These are phyloP conservation scores for Athene cunicularia DNA, from an alignment of 2,113 vertebrate species.

Conservation along the genomic window DNA sequence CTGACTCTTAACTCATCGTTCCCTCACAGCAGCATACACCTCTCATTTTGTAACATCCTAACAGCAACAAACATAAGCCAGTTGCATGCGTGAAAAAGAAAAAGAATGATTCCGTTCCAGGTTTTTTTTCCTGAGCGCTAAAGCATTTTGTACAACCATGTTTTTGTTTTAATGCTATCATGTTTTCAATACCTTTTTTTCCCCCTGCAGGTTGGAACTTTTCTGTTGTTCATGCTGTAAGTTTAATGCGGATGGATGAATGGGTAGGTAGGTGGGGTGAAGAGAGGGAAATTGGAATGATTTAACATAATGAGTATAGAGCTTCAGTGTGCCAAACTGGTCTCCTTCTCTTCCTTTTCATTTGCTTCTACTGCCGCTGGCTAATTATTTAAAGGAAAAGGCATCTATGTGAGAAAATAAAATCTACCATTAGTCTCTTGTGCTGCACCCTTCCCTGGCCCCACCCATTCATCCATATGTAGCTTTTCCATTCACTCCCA, in stretches of 20 bases:
- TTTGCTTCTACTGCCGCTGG: constrained; percentile 19
- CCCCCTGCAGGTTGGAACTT: not conserved
- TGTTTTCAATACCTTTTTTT: not conserved
- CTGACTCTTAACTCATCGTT: constrained; percentile 13
- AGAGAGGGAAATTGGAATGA: constrained; percentile 25
- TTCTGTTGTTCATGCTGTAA: not conserved
- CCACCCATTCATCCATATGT: constrained; percentile 80
- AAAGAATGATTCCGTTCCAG: not conserved
- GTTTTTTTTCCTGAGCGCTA: not conserved
- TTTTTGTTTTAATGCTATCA: not conserved
- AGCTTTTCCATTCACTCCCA: constrained; percentile 76
- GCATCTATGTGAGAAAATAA: constrained; percentile 65
- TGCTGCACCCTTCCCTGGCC: constrained; percentile 65
- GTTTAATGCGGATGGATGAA: constrained; percentile 22
- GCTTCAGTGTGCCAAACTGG: constrained; percentile 19
- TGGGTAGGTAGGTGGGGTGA: not conserved
- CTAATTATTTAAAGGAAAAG: constrained; percentile 71
- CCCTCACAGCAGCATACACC: constrained; percentile 28
- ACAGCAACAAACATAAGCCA: constrained; percentile 22
- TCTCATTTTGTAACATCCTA: constrained; percentile 65
- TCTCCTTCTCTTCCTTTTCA: constrained; percentile 18
- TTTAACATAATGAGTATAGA: constrained; percentile 7
- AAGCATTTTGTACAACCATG: not conserved
- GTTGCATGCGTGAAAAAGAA: constrained; percentile 53
- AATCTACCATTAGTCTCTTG: constrained; percentile 68